Percentiles rank a stretch among this genome's conserved stretches.
Conservation (phyloP, 2,113 vertebrate genomes). For the Tinamus guttatus region DNA sequence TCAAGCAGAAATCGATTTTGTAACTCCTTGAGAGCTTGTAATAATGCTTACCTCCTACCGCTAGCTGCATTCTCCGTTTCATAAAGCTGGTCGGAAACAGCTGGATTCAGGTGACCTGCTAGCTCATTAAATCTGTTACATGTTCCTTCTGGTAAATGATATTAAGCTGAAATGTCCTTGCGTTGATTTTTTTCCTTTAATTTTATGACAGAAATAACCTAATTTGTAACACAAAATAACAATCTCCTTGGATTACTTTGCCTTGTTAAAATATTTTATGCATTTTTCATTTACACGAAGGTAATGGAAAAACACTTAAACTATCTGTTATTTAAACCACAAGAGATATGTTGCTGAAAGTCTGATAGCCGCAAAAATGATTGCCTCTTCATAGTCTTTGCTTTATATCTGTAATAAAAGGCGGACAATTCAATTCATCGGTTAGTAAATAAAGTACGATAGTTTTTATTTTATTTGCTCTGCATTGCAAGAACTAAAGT, state of each 20-base stretch:
- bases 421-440: conserved; percentile 93
- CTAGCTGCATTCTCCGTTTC: conserved; percentile 79
- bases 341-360: conserved; percentile 88
- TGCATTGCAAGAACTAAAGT: conserved; percentile 78
- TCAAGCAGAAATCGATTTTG: conserved; percentile 87
- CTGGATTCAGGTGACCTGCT: conserved; percentile 89
- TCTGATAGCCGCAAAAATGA: conserved; percentile 91
- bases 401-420: conserved; percentile 94
- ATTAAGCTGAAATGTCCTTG: conserved; percentile 87
- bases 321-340: conserved; percentile 94
- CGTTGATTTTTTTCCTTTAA: conserved; percentile 86
- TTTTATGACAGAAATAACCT: conserved; percentile 90
- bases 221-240: conserved; percentile 90
- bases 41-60: conserved; percentile 85
- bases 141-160: conserved; percentile 87
- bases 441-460: conserved; percentile 90
- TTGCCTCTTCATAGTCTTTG: conserved; percentile 92
- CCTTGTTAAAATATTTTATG: conserved; percentile 91
- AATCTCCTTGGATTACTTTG: conserved; percentile 87
- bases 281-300: conserved; percentile 88
- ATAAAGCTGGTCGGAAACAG: conserved; percentile 86
- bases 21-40: conserved; percentile 84
- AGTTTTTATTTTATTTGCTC: conserved; percentile 83
- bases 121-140: conserved; percentile 90
- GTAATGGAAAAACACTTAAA: conserved; percentile 90